phyloP scores from a whole-genome alignment of 1,140 invertebrate genomes.

The Drosophila melanogaster region DNA sequence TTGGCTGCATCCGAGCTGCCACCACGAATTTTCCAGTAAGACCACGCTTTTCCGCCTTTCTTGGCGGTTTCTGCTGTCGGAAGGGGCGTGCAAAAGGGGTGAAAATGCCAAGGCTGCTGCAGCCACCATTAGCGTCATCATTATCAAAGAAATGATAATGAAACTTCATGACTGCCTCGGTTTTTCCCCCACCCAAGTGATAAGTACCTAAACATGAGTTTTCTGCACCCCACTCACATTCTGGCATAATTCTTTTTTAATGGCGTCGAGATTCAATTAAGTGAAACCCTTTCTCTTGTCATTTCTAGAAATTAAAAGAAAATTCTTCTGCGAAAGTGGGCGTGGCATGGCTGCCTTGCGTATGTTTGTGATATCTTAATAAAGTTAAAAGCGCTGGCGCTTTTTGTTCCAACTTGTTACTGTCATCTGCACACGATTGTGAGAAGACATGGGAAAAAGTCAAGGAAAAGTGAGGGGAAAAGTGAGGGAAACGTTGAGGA shows the following conservation, averaged over 20 bases:
- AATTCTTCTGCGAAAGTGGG: constrained; percentile 42
- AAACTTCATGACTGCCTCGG: constrained; percentile 53
- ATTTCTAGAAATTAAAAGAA: constrained; percentile 62
- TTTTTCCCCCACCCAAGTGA: constrained; percentile 15
- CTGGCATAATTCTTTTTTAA: constrained; percentile 72
- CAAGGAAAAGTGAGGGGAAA: neutral
- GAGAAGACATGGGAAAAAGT: neutral
- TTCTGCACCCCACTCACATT: constrained; percentile 15
- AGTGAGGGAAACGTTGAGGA: neutral
- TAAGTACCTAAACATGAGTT: constrained; percentile 50
- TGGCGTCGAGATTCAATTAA: constrained; percentile 78
- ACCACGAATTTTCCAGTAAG: neutral
- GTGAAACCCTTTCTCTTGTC: constrained; percentile 66
- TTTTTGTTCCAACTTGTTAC: constrained; percentile 73
- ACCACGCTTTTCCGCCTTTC: constrained; percentile 32
- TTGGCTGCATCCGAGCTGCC: constrained; percentile 13
- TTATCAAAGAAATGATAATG: constrained; percentile 45
- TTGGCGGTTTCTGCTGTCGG: constrained; percentile 25
- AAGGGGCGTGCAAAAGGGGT: neutral
- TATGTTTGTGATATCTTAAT: constrained; percentile 80
- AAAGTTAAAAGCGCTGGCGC: constrained; percentile 68
- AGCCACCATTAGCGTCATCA: constrained; percentile 71
- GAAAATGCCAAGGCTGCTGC: constrained; percentile 31
- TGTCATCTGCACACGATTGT: constrained; percentile 65
- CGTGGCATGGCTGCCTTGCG: constrained; percentile 23